These are phyloP conservation scores for Epinephelus moara DNA, from an alignment of 2,113 vertebrate species.

Conservation along the genomic window DNA sequence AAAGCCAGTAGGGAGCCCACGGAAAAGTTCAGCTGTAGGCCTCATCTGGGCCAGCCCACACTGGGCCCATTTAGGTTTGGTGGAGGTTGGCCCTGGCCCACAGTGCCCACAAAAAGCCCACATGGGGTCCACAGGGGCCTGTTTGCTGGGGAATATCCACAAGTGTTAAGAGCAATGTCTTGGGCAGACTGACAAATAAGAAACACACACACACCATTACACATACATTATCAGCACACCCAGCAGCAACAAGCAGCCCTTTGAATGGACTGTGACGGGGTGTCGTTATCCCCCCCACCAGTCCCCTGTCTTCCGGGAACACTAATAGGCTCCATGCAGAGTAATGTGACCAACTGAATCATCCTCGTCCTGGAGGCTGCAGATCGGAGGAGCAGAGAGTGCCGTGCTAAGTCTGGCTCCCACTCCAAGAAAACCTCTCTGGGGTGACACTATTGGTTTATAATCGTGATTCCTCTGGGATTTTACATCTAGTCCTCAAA, in stretches of 20 bases:
- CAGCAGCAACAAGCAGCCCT: slow-evolving; percentile 69
- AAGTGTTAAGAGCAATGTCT: too few species aligned
- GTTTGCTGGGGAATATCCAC: too few species aligned
- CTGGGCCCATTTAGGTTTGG: too few species aligned
- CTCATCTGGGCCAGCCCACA: too few species aligned
- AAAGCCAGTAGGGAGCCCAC: too few species aligned
- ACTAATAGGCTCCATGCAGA: slow-evolving; percentile 95
- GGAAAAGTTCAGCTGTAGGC: too few species aligned
- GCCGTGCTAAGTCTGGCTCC: slow-evolving; percentile 61
- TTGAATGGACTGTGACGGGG: slow-evolving; percentile 82
- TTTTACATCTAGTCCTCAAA: slow-evolving; percentile 48
- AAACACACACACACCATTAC: too few species aligned
- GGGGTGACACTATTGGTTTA: slow-evolving; percentile 28
- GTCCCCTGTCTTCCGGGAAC: slow-evolving; percentile 83
- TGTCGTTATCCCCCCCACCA: slow-evolving; percentile 69
- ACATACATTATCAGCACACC: too few species aligned
- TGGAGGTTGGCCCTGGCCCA: too few species aligned
- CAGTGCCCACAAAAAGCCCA: too few species aligned
- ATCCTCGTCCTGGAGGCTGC: slow-evolving; percentile 84
- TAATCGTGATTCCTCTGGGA: slow-evolving; percentile 50
- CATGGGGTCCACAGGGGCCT: too few species aligned
- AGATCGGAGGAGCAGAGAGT: slow-evolving; percentile 72
- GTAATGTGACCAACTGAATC: slow-evolving; percentile 95
- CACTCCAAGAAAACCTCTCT: slow-evolving; percentile 34
- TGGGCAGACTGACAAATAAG: too few species aligned